These are phyloP conservation scores for Gymnopithys bicolor DNA, from an alignment of 2,797 vertebrate genomes.

Conservation along the genomic window DNA sequence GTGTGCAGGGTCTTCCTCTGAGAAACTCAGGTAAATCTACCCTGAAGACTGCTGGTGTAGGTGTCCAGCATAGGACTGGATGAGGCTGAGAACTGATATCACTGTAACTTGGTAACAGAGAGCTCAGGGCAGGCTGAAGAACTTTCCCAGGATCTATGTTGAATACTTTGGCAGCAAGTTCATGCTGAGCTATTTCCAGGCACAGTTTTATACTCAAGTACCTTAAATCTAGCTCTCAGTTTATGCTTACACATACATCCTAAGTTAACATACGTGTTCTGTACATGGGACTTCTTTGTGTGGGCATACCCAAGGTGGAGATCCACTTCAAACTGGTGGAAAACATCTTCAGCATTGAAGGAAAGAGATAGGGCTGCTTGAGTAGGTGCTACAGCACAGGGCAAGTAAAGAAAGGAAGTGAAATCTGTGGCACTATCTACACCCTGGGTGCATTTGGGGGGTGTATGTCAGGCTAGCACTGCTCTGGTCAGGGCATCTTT, in stretches of 20 bases:
- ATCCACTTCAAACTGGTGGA: not conserved
- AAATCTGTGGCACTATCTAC: not conserved
- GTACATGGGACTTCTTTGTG: not conserved
- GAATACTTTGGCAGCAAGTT: not conserved
- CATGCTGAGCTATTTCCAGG: not conserved
- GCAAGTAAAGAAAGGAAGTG: not conserved
- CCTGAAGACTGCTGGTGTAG: not conserved
- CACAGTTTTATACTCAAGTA: not conserved
- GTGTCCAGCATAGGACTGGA: not conserved
- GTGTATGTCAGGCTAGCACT: not conserved
- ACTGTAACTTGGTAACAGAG: not conserved
- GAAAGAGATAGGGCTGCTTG: not conserved
- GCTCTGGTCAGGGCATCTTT: not conserved
- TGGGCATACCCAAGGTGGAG: not conserved
- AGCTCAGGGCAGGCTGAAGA: not conserved
- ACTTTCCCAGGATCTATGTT: not conserved
- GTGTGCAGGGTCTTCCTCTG: not conserved
- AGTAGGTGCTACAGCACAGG: not conserved
- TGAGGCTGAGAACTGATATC: not conserved
- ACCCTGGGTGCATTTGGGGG: not conserved
- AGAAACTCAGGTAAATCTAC: not conserved
- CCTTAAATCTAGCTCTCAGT: not conserved
- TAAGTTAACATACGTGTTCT: not conserved
- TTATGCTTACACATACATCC: not conserved
- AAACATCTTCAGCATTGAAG: not conserved